Evolutionary conservation across 2,888 invertebrate genomes (phyloP), one percentile per base, ranked within the genome.

Genomic region (Hemaris fuciformis): DNA sequence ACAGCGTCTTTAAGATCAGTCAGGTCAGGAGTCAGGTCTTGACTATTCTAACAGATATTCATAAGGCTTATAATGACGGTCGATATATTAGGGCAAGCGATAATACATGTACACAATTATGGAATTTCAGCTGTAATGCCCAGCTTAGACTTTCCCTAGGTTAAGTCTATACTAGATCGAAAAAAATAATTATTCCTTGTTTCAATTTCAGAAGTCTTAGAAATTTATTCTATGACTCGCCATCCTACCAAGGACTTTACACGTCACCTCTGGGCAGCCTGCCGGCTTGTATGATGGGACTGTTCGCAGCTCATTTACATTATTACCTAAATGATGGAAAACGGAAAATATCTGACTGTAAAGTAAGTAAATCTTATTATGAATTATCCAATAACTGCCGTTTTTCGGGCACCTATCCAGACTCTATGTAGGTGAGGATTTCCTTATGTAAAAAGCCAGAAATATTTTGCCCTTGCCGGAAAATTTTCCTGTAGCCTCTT

Each of bases 281-380:
- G 0, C 69, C 69, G 2, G 60, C 69, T 4, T 67, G 66, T 42
- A 61, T 71, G 10, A 53, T 66, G 13, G 71, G 71, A 1, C 46
- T 71, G 5, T 63, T 66, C 8, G 15, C 64, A 7, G 71, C 68
- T 1, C 65, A 68, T 45, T 15, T 64, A 15, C 65, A 61, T 34
- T 65, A 62, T 31, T 59, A 65, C n/a, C 57, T 62, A 25, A 62
- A 64, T 3, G 53, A 61, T 31, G 43, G 27, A 27, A 7, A 59
- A 41, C 15, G 59, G 4, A 59, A 62, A 63, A 61, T 59, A 18
- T 46, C 56, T 5, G 31, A 53, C 27, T 27, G 20, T 25, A 53
- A 48, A 41, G 62, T 62, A 59, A 59, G 58, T 53, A 2, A 4
- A 23, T 20, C 10, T n/a, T n/a, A n/a, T n/a, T n/a, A n/a, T n/a